phyloP scores from a whole-genome alignment of 2,797 vertebrate genomes.

The Sciurus vulgaris region DNA sequence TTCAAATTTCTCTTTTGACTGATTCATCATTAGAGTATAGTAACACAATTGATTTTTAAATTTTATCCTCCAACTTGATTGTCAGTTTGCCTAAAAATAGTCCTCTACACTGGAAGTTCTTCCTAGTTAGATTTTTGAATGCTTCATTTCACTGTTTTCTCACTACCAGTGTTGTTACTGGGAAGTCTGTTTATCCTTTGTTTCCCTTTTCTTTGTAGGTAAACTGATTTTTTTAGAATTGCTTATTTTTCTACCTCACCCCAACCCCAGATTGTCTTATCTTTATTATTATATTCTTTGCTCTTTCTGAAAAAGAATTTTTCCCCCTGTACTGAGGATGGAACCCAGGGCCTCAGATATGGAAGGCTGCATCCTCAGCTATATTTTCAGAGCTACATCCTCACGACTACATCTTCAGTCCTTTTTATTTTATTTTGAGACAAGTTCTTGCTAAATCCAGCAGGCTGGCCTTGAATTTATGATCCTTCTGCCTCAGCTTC shows the following conservation, averaged over 20 bases:
- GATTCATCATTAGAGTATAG: no score
- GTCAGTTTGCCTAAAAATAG: background rate
- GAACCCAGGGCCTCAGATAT: no score
- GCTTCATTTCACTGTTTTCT: background rate
- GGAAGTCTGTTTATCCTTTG: background rate
- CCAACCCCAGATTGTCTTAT: background rate
- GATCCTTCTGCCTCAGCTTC: no score
- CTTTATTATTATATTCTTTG: background rate
- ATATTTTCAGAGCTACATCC: no score
- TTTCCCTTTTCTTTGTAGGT: constrained; percentile 44
- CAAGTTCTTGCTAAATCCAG: no score
- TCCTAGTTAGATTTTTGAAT: background rate
- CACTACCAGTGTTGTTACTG: background rate
- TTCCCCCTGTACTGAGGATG: no score
- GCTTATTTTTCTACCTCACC: background rate
- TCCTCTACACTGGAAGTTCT: background rate
- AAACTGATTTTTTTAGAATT: background rate
- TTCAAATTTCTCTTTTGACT: no score
- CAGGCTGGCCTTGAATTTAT: no score
- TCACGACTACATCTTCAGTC: no score
- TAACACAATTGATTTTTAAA: background rate
- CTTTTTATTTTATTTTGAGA: background rate
- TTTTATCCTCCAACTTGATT: background rate
- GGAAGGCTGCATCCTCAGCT: no score
- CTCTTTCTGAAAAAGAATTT: background rate